Conservation (phyloP, 2,888 invertebrate species). For the Chalcosyrphus nemorum region DNA sequence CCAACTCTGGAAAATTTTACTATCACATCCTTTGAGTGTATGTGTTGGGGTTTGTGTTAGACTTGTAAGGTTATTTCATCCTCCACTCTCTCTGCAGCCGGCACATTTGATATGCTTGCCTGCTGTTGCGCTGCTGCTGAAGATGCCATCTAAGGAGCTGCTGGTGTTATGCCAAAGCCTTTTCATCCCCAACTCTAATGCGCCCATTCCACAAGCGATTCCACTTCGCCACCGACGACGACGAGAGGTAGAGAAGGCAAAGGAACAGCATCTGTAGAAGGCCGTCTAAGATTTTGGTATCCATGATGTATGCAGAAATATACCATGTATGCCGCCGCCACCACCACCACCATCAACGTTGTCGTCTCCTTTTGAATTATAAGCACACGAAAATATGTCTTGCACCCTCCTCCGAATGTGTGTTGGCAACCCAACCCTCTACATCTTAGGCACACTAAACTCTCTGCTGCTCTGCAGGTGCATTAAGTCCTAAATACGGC, state of each 20-base stretch:
- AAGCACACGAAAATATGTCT: slow-evolving; percentile 71
- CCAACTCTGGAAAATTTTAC: slow-evolving; percentile 45
- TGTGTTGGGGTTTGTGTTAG: slow-evolving; percentile 29
- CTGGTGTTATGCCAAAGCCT: slow-evolving; percentile 67
- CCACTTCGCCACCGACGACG: slow-evolving; percentile 37
- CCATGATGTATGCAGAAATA: slow-evolving; percentile 68
- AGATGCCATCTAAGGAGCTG: slow-evolving; percentile 66
- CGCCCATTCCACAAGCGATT: slow-evolving; percentile 49
- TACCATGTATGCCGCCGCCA: slow-evolving; percentile 62
- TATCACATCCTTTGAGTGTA: slow-evolving; percentile 35
- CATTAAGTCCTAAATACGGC: slow-evolving; percentile 68
- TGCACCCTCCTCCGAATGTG: slow-evolving; percentile 27
- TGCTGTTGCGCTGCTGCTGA: slow-evolving; percentile 67
- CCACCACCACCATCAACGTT: not conserved
- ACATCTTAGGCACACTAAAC: slow-evolving; percentile 60
- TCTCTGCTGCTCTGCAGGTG: slow-evolving; percentile 66
- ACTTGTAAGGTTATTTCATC: slow-evolving; percentile 61
- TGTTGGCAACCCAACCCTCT: slow-evolving; percentile 6
- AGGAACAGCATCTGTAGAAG: slow-evolving; percentile 61
- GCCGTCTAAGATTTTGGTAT: slow-evolving; percentile 66
- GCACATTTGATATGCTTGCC: slow-evolving; percentile 71
- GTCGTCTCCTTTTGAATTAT: slow-evolving; percentile 57
- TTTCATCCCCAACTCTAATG: slow-evolving; percentile 46
- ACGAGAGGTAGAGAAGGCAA: not conserved
- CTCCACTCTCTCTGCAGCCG: slow-evolving; percentile 63